Evolutionary conservation across 2,888 invertebrate species (phyloP), one percentile per base, ranked within the genome.

Genomic region (Erebia epiphron): DNA sequence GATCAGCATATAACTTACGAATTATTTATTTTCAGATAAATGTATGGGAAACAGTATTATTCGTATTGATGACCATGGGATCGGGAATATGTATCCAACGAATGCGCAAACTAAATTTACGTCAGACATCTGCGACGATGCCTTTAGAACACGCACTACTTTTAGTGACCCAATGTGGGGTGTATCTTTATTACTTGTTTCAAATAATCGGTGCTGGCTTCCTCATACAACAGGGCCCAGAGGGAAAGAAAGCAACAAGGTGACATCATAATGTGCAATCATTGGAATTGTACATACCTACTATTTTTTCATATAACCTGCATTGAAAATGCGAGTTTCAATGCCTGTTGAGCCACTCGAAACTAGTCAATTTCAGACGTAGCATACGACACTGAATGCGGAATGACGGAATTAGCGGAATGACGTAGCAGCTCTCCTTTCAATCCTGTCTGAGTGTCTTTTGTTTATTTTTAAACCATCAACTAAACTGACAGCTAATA

Each of bases 101-200:
- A 46, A 91, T 92, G 89, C 86, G 91, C 41, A 82, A 86, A 0
- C 75, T 93, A 67, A 86, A 87, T 0, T 75, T 89, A n/a, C 87
- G 89, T 3, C 82, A 86, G 52, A 78, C 84, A 0, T 82, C 90
- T n/a, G 79, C 86, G 3, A 76, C 86, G 1, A 79, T 94, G 79
- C 94, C 94, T 61, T 86, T 97, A 75, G 97, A 97, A 80, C 96
- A 96, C 79, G 96, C 96, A 0, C 89, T 97, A 21, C 89, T 97
- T 52, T 94, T 97, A 7, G 95, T 97, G 54, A 97, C 97, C 1
- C 96, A 97, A 84, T 95, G 96, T 43, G 97, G 97, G 4, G 95
- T 97, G 71, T 96, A 96, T 84, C 94, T 97, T 18, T 97, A 96
- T 88, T 96, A 96, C 80, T 92, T 96, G 76, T 96, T 97, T 82